A percentile compares a stretch with the other conserved stretches of the same genome.
Conservation (phyloP, 92 coral and sea anemone genomes). For the Porites rus region DNA sequence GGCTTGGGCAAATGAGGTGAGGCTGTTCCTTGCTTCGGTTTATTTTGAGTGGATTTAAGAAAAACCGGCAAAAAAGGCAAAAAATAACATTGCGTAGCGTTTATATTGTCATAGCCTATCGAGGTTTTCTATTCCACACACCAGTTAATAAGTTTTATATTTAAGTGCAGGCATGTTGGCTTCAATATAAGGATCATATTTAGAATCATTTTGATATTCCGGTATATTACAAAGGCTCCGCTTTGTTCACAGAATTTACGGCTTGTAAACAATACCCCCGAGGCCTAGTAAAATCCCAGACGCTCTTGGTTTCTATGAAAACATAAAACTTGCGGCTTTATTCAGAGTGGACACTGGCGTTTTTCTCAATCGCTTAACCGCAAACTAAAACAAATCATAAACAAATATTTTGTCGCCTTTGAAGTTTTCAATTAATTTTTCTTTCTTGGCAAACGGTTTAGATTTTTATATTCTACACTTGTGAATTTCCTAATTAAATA, state of each 20-base stretch:
- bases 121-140: no score
- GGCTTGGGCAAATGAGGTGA: not conserved
- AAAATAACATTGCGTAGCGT: not conserved
- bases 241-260: not conserved
- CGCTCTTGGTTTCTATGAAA: constrained; percentile 26
- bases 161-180: not conserved
- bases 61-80: not conserved
- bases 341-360: constrained; percentile 10
- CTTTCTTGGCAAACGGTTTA: not conserved
- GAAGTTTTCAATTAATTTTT: not conserved
- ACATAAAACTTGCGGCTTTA: constrained; percentile 18
- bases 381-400: constrained; percentile 13
- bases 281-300: constrained; percentile 20
- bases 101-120: no score
- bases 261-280: constrained; percentile 50
- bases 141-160: no score
- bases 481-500: not conserved
- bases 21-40: not conserved
- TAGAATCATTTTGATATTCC: not conserved
- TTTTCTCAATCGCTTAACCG: constrained; percentile 8
- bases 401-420: constrained; percentile 20
- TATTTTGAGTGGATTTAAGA: not conserved
- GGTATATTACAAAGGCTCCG: not conserved
- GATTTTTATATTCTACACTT: not conserved
- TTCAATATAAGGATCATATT: not conserved